Percentiles rank a stretch among this genome's conserved stretches.
Evolutionary conservation across 2,113 vertebrate species (phyloP).

Genomic region (Amphilophus citrinellus): DNA sequence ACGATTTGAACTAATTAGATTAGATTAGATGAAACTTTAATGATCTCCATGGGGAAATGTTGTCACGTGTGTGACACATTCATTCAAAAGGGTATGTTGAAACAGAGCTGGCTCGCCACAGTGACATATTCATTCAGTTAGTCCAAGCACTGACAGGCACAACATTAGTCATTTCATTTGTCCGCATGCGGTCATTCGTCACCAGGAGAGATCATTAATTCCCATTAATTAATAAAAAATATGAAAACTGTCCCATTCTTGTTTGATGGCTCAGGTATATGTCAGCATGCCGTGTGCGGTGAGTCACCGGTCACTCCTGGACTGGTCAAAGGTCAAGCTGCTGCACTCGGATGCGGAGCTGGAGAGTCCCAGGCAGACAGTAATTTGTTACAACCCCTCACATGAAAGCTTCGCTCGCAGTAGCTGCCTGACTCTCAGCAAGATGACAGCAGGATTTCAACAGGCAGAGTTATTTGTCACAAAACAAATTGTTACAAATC

Average conservation of each 20-base stretch:
- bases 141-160: constrained; percentile 39
- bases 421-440: constrained; percentile 64
- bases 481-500: constrained; percentile 86
- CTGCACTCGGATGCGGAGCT: constrained; percentile 43
- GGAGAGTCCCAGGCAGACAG: constrained; percentile 55
- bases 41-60: constrained; percentile 67
- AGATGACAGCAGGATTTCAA: constrained; percentile 80
- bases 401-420: constrained; percentile 57
- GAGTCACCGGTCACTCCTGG: constrained; percentile 56
- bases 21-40: constrained; percentile 76
- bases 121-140: constrained; percentile 43
- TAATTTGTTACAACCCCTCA: constrained; percentile 70
- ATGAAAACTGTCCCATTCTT: constrained; percentile 50
- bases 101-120: constrained; percentile 32
- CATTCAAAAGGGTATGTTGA: constrained; percentile 44
- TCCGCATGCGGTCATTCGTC: constrained; percentile 36
- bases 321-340: constrained; percentile 69
- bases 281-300: constrained; percentile 41
- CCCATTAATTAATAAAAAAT: constrained; percentile 69
- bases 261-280: constrained; percentile 39
- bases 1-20: constrained; percentile 69
- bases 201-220: constrained; percentile 65
- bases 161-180: constrained; percentile 69
- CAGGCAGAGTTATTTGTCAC: constrained; percentile 80
- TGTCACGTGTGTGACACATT: constrained; percentile 63